Evolutionary conservation across 2,888 invertebrate genomes (phyloP), one percentile per base, ranked within the genome.

Genomic region (Ctenicera cuprea): DNA sequence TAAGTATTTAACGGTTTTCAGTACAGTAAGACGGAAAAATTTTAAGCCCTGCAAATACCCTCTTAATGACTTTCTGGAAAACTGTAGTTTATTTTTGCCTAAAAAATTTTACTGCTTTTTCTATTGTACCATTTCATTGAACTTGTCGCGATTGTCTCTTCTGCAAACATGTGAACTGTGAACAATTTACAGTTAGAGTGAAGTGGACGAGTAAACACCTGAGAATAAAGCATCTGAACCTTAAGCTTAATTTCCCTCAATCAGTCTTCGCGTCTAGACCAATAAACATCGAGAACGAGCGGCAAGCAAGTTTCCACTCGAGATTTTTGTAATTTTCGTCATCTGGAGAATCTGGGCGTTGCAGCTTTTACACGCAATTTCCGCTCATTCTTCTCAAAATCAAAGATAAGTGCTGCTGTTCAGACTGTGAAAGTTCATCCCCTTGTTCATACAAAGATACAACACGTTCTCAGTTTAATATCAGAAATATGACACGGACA

Each of bases 401-500:
- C 69, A 66, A 75, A 77, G 77, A 77, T 73, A 75, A 76, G 75
- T 70, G 72, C 45, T 68, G 63, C n/a, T 61, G 68, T 45, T 75
- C 61, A 75, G 72, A 69, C 48, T 54, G 65, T 75, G 75, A 75
- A 64, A 45, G 43, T 57, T 22, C 61, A 30, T 22, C 50, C 30
- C 26, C 18, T n/a, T 14, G 14, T 14, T 20, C 45, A 37, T 38
- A 69, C 64, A 67, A 69, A 14, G 69, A 57, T 62, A 45, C 52
- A 62, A 73, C 72, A 65, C 22, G 41, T 14, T 69, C 65, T 69
- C 37, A 73, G 50, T 30, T 68, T 54, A 54, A 54, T 69, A 65
- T 73, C 67, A 68, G 73, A 76, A 76, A 76, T 74, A 74, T 71
- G 76, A 74, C 78, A 78, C 77, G 76, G 70, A 76, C 76, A 77